phyloP scores from a whole-genome alignment of 2,113 vertebrate genomes.

The Phaethornis superciliosus region DNA sequence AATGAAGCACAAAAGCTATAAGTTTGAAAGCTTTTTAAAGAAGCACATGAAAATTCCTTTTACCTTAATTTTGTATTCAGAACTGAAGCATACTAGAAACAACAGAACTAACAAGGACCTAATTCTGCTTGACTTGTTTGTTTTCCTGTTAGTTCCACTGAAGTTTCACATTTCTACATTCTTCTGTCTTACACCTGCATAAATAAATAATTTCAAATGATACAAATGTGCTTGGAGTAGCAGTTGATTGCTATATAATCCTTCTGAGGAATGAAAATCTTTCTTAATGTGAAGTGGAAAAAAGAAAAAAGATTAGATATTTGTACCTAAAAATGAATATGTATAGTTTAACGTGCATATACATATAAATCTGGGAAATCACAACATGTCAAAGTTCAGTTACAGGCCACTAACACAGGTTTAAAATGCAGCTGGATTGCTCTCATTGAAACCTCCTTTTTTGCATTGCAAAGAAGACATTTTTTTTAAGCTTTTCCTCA shows the following conservation, averaged over 20 bases:
- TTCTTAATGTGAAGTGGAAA: background rate
- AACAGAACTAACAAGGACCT: background rate
- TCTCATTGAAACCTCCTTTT: background rate
- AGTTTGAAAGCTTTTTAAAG: constrained; percentile 1
- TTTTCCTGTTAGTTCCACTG: background rate
- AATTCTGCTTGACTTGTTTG: background rate
- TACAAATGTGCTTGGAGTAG: background rate
- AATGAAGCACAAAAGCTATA: background rate
- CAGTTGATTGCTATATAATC: background rate
- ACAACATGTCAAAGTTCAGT: background rate
- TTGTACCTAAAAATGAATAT: background rate
- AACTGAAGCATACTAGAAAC: background rate
- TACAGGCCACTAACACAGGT: background rate
- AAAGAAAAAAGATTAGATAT: background rate
- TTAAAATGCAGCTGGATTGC: background rate
- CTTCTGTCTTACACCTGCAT: background rate
- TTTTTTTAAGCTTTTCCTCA: background rate
- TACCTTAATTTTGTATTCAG: background rate
- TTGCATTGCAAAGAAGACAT: background rate
- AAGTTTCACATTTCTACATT: background rate
- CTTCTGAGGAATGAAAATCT: background rate
- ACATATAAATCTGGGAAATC: background rate
- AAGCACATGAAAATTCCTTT: background rate
- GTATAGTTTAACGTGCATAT: background rate
- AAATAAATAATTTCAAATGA: background rate